Evolutionary conservation across 1,140 invertebrate species (phyloP).

Genomic region (Neotoxoptera formosana): DNA sequence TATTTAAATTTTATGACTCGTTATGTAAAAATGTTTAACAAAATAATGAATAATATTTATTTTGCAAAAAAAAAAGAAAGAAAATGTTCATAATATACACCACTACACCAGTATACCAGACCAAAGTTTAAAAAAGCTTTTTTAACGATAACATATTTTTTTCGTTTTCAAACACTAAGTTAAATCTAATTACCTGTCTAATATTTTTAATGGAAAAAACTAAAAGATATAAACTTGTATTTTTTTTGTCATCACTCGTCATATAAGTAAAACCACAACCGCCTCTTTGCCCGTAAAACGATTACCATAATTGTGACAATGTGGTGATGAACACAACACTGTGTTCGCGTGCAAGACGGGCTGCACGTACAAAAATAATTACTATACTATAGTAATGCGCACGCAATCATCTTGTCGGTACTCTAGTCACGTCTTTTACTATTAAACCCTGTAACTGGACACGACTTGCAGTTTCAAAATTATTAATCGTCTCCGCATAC

Average conservation of each 20-base stretch:
- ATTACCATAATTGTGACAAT: slow-evolving; percentile 12
- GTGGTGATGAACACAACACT: neutral
- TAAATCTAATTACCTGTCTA: neutral
- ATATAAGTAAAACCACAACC: neutral
- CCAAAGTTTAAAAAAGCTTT: neutral
- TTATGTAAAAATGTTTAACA: slow-evolving; percentile 21
- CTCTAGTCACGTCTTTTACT: slow-evolving; percentile 1
- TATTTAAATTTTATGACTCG: slow-evolving; percentile 33
- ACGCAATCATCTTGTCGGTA: neutral
- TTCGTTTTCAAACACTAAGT: neutral
- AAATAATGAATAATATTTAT: slow-evolving; percentile 31
- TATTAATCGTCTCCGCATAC: slow-evolving; percentile 25
- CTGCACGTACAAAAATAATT: slow-evolving; percentile 28
- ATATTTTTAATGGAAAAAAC: neutral
- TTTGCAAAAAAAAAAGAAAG: neutral
- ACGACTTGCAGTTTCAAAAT: neutral
- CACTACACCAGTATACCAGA: neutral
- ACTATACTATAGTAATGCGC: neutral
- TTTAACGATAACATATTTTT: slow-evolving; percentile 7
- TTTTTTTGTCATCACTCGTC: neutral
- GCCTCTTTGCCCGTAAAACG: neutral
- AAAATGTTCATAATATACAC: neutral
- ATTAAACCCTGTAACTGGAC: slow-evolving; percentile 30
- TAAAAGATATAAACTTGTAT: neutral
- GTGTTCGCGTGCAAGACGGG: neutral